A percentile compares a stretch with the other conserved stretches of the same genome.
Evolutionary conservation across 2,797 vertebrate genomes (phyloP).

Genomic region (Sternarchorhynchus goeldii): DNA sequence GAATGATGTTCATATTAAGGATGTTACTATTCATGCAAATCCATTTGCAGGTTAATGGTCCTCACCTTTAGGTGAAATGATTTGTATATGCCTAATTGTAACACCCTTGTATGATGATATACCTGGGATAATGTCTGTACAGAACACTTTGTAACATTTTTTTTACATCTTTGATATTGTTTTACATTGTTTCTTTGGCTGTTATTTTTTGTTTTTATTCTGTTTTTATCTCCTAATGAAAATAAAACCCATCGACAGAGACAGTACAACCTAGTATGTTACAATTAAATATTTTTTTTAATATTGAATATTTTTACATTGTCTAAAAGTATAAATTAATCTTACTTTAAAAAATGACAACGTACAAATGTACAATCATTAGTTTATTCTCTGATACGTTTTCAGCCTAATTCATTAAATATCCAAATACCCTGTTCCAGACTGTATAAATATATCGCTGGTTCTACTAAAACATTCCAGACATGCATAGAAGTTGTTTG

Average conservation of each 20-base stretch:
- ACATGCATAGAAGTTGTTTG: background rate
- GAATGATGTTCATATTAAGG: conserved; percentile 91
- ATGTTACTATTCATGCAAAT: conserved; percentile 93
- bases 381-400: too few species aligned
- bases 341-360: too few species aligned
- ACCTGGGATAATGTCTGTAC: conserved; percentile 16
- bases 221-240: background rate
- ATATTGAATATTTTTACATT: too few species aligned
- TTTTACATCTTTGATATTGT: background rate
- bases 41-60: conserved; percentile 84
- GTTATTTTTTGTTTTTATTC: background rate
- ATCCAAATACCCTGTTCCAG: too few species aligned
- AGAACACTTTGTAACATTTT: background rate
- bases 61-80: background rate
- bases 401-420: too few species aligned
- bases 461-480: too few species aligned
- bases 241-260: background rate
- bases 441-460: too few species aligned
- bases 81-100: background rate
- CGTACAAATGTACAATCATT: too few species aligned
- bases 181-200: background rate
- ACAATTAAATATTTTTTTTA: background rate
- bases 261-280: background rate
- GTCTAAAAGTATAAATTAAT: too few species aligned
- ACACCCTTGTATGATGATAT: background rate